Evolutionary conservation across 2,797 vertebrate genomes (phyloP).

Genomic region (Lateolabrax maculatus): DNA sequence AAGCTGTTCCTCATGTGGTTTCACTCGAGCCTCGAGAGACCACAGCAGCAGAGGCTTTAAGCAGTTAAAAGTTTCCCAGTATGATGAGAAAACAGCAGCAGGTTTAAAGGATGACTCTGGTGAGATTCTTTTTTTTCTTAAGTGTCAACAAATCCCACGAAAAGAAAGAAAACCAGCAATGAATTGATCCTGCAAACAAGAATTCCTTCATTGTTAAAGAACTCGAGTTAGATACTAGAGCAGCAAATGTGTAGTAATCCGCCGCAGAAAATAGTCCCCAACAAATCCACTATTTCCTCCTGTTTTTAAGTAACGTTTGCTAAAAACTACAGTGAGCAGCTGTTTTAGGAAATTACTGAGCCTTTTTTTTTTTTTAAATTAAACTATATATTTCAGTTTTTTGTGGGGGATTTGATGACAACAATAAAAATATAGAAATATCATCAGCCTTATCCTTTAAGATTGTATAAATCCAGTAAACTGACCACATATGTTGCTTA

Average conservation of each 20-base stretch:
- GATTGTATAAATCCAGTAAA: not conserved
- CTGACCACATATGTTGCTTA: not conserved
- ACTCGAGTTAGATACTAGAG: too few relatives aligned
- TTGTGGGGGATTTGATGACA: not conserved
- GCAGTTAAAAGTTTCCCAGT: not conserved
- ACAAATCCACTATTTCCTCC: not conserved
- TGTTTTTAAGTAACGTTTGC: too few relatives aligned
- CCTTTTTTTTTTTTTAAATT: not conserved
- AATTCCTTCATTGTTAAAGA: too few relatives aligned
- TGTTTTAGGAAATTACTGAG: not conserved
- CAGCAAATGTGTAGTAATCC: not conserved
- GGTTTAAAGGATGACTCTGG: not conserved
- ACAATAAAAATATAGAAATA: not conserved
- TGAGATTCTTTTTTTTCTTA: not conserved
- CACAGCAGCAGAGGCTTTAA: not conserved
- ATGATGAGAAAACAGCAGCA: constrained; percentile 3
- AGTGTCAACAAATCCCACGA: not conserved
- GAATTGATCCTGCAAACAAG: not conserved
- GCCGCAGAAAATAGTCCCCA: not conserved
- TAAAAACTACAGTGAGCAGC: not conserved
- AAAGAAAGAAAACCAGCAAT: not conserved
- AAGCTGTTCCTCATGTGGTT: not conserved
- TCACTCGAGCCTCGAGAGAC: not conserved
- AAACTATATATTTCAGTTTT: too few relatives aligned
- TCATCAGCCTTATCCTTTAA: not conserved